phyloP scores from a whole-genome alignment of 1,140 invertebrate genomes.

The Drosophila ananassae region DNA sequence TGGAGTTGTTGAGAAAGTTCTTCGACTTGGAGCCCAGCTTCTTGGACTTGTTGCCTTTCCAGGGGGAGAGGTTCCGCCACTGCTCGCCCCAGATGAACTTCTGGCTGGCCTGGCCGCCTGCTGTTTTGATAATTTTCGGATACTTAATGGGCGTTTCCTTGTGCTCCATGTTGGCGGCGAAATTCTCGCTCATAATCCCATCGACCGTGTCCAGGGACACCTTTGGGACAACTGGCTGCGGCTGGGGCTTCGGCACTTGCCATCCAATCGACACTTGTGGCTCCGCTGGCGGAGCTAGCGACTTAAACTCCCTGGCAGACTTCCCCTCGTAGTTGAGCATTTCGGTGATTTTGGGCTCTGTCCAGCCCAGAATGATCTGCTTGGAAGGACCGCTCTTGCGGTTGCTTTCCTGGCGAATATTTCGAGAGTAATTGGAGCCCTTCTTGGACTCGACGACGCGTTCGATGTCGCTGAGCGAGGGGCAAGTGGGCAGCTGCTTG shows the following conservation, averaged over 20 bases:
- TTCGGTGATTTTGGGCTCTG: conserved; percentile 68
- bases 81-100: conserved; percentile 78
- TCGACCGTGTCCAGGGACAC: conserved; percentile 76
- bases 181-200: conserved; percentile 61
- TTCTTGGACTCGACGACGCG: conserved; percentile 67
- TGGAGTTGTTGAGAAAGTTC: conserved; percentile 69
- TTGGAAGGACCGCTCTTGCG: conserved; percentile 46
- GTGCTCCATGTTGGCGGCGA: conserved; percentile 66
- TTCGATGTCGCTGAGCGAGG: conserved; percentile 76
- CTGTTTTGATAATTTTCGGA: conserved; percentile 6
- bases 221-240: conserved; percentile 50
- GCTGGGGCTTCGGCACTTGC: conserved; percentile 41
- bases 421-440: conserved; percentile 61
- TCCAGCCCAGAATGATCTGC: conserved; percentile 67
- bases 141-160: conserved; percentile 77
- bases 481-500: conserved; percentile 56
- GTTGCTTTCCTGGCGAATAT: conserved; percentile 46
- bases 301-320: conserved; percentile 37
- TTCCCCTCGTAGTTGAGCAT: conserved; percentile 76
- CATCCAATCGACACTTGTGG: conserved; percentile 73
- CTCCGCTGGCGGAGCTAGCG: conserved; percentile 47
- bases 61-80: conserved; percentile 68
- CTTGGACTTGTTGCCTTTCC: conserved; percentile 46
- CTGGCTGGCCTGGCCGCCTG: conserved; percentile 43
- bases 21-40: conserved; percentile 58